Percentiles rank a stretch among this genome's conserved stretches.
phyloP scores from a whole-genome alignment of 1,140 invertebrate genomes.

The Tetramorium alpestre region DNA sequence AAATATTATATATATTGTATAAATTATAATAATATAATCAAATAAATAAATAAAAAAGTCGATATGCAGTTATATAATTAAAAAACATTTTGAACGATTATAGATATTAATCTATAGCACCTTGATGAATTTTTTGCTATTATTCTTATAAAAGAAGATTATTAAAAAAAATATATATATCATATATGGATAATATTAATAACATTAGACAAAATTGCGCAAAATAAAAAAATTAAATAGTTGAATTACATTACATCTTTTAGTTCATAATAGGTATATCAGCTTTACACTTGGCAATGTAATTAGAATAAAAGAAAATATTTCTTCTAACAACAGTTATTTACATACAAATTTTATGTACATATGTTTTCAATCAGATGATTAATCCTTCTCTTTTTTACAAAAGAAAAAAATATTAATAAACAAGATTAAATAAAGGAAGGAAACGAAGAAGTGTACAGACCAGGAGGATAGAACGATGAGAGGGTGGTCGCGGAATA shows the following conservation, averaged over 20 bases:
- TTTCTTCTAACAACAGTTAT: not conserved
- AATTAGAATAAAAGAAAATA: not conserved
- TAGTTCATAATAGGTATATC: not conserved
- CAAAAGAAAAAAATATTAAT: not conserved
- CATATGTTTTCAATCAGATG: not conserved
- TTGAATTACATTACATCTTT: not conserved
- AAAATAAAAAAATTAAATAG: not conserved
- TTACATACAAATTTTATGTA: not conserved
- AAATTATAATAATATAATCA: not conserved
- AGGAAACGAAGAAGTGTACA: conserved; percentile 21
- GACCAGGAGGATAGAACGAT: conserved; percentile 42
- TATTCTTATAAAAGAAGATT: not conserved
- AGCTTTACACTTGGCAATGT: not conserved
- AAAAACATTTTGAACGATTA: not conserved
- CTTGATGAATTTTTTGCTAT: not conserved
- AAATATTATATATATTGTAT: conserved; percentile 4
- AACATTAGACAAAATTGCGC: not conserved
- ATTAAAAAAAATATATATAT: too few relatives aligned
- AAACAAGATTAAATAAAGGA: not conserved
- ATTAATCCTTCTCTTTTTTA: not conserved
- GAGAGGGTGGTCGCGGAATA: conserved; percentile 50
- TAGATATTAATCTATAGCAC: not conserved
- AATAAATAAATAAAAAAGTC: too few relatives aligned
- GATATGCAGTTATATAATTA: not conserved
- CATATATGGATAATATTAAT: too few relatives aligned